A percentile compares a stretch with the other conserved stretches of the same genome.
These are phyloP conservation scores for Scophthalmus maximus DNA, from an alignment of 2,113 vertebrate genomes.

Conservation along the genomic window DNA sequence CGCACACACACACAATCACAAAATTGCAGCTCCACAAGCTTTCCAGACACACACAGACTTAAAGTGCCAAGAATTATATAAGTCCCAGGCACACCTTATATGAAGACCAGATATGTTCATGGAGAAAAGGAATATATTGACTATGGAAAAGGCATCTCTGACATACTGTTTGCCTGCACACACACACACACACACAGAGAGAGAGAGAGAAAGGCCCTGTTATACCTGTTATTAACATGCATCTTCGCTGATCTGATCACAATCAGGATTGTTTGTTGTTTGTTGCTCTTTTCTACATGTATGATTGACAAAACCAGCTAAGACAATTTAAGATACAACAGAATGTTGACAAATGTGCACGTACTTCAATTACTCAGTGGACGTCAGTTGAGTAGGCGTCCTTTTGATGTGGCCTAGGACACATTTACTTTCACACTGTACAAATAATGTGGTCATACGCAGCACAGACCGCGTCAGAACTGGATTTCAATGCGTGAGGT, in stretches of 20 bases:
- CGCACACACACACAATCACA: conserved; percentile 30
- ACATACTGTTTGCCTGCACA: background rate
- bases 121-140: conserved; percentile 36
- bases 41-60: conserved; percentile 42
- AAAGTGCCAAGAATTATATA: conserved; percentile 61
- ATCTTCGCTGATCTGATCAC: background rate
- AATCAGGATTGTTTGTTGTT: background rate
- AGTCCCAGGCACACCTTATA: conserved; percentile 51
- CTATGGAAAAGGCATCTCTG: conserved; percentile 52
- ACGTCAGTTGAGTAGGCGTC: no score
- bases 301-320: no score
- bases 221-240: no score
- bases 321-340: no score
- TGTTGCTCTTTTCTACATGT: no score
- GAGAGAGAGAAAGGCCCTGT: background rate
- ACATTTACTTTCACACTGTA: no score
- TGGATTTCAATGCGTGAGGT: background rate
- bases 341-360: no score
- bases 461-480: no score
- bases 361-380: no score
- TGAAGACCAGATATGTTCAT: conserved; percentile 59
- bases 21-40: conserved; percentile 41
- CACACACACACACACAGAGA: conserved; percentile 2
- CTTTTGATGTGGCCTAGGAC: no score
- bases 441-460: no score